Base-by-base conservation (phyloP, 2,888 invertebrate genomes). In the Drosophila borealis region DNA sequence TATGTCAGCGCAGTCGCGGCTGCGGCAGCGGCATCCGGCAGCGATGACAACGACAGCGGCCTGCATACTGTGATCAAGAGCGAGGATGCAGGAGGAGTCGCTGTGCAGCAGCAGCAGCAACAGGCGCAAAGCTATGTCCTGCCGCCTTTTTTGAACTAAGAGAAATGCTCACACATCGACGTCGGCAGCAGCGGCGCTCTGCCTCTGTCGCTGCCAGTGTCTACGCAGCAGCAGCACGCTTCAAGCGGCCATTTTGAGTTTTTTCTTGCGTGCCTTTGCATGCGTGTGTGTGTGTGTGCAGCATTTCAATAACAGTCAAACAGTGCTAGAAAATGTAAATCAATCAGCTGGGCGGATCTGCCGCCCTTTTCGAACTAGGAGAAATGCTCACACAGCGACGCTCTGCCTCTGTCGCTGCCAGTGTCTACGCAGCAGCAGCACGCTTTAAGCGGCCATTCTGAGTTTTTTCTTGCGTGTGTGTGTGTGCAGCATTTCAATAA, bases 111-210 rank as follows among this genome's bases (percentile, higher is more conserved):
- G 50, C 79, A 78, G 57, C 51, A 74, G 49, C 79, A 50, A 9
- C 79, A 91, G 74, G 90, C 91, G n/a, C 92, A 92, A 71, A 92
- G 88, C 78, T 92, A 92, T 80, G 92, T 92, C 46, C 79, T 92
- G 89, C 92, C 92, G 75, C 92, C 92, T 92, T 92, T 92, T 92
- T 92, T 92, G 91, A 92, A 92, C 85, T 92, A 85, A 92, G 89
- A 81, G 90, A 92, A 92, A 91, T 92, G 91, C 92, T 92, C 91
- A 90, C 90, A 86, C 91, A 90, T 72, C 91, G 91, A 53, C 91
- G 89, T 69, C 90, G 86, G 61, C 88, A 84, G 48, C 80, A 78
- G 34, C 63, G 74, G 51, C 78, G 73, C 69, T 60, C 68, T 60
- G 66, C 71, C 65, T 51, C 66, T 57, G 59, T 49, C 41, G 37